Evolutionary conservation across 2,113 vertebrate species (phyloP).

Genomic region (Oncorhynchus gorbuscha): DNA sequence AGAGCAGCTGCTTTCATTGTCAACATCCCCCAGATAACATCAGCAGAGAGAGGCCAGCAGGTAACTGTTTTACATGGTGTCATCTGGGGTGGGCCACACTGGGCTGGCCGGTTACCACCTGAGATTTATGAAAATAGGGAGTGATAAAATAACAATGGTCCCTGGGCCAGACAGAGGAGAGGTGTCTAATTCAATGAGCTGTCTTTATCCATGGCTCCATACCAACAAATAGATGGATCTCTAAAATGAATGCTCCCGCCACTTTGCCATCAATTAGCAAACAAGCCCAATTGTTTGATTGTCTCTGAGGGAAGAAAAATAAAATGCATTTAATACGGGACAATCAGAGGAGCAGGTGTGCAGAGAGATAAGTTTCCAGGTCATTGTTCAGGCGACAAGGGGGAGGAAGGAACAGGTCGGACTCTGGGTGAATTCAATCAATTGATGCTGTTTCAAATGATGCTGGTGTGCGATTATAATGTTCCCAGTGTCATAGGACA

Average conservation of each 20-base stretch:
- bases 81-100: slow-evolving; percentile 76
- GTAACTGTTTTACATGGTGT: slow-evolving; percentile 75
- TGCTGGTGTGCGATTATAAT: slow-evolving; percentile 30
- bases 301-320: slow-evolving; percentile 62
- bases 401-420: slow-evolving; percentile 28
- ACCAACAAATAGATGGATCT: slow-evolving; percentile 85
- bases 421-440: slow-evolving; percentile 49
- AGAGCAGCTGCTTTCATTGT: slow-evolving; percentile 67
- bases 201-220: slow-evolving; percentile 75
- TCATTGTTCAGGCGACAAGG: slow-evolving; percentile 39
- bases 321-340: slow-evolving; percentile 63
- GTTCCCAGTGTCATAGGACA: slow-evolving; percentile 1
- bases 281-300: slow-evolving; percentile 81
- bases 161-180: slow-evolving; percentile 75
- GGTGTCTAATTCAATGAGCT: slow-evolving; percentile 85
- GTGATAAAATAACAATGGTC: slow-evolving; percentile 88
- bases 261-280: slow-evolving; percentile 92
- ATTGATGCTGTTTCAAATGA: slow-evolving; percentile 37
- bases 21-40: slow-evolving; percentile 76
- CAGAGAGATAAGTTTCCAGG: slow-evolving; percentile 59
- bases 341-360: slow-evolving; percentile 49
- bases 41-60: slow-evolving; percentile 48
- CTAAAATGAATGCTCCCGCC: slow-evolving; percentile 82
- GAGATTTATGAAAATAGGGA: slow-evolving; percentile 93
- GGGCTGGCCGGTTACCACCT: slow-evolving; percentile 83